These are phyloP conservation scores for Eremophila alpestris DNA, from an alignment of 2,797 vertebrate genomes.

Conservation along the genomic window DNA sequence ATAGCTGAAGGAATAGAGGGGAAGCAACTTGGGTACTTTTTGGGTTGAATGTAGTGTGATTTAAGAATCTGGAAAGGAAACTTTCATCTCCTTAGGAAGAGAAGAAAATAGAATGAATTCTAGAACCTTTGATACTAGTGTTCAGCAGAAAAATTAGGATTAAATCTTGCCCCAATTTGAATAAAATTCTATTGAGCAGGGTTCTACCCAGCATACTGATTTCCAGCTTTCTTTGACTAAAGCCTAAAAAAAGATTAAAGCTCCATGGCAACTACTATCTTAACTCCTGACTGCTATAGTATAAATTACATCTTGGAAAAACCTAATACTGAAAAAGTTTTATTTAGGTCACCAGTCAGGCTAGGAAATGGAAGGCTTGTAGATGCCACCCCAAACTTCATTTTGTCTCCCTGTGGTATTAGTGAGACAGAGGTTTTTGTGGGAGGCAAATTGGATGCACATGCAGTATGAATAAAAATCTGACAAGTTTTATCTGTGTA, in stretches of 20 bases:
- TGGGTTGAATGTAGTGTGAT: not conserved
- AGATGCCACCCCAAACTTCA: not conserved
- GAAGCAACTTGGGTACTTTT: not conserved
- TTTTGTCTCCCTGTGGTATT: not conserved
- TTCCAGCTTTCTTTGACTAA: conserved; percentile 52
- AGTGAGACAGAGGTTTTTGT: not conserved
- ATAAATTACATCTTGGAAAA: conserved; percentile 64
- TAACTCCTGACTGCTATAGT: conserved; percentile 58
- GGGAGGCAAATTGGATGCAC: not conserved
- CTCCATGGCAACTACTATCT: conserved; percentile 69
- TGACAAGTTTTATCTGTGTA: not conserved
- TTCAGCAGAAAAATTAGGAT: conserved; percentile 16
- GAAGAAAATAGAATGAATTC: not conserved
- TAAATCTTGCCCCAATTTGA: conserved; percentile 35
- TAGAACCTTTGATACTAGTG: not conserved
- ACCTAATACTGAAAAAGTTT: conserved; percentile 52
- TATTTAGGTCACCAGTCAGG: conserved; percentile 56
- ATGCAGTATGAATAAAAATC: not conserved
- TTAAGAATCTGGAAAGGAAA: conserved; percentile 1
- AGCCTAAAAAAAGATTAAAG: conserved; percentile 69
- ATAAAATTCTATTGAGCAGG: conserved; percentile 35
- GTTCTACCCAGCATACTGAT: conserved; percentile 48
- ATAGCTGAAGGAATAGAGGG: not conserved
- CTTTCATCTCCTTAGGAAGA: not conserved
- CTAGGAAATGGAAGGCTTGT: not conserved